Evolutionary conservation across 1,140 invertebrate species (phyloP).

Genomic region (Pogonus chalceus): DNA sequence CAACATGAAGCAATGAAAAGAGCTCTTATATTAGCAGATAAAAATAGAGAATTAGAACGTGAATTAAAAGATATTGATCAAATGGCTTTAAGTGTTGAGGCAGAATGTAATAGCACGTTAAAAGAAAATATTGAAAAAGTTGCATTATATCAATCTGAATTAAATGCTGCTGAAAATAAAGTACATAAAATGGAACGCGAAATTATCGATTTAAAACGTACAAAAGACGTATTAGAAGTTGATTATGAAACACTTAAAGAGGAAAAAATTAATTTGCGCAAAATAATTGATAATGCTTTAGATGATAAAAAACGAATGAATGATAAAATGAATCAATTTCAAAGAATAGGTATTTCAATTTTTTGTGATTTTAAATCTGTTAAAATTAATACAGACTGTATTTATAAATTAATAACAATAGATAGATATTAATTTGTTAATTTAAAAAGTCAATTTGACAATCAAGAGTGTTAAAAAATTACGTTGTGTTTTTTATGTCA

Average conservation of each 20-base stretch:
- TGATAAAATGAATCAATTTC: conserved; percentile 40
- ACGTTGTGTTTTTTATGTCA: too few species aligned
- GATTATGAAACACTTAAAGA: conserved; percentile 39
- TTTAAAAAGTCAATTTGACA: too few species aligned
- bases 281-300: conserved; percentile 45
- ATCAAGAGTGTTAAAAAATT: too few species aligned
- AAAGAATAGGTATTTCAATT: conserved; percentile 35
- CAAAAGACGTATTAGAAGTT: conserved; percentile 37
- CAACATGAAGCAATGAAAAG: conserved; percentile 64
- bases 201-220: conserved; percentile 35
- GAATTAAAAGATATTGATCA: conserved; percentile 55
- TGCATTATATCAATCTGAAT: conserved; percentile 36
- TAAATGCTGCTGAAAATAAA: conserved; percentile 37
- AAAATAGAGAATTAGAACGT: conserved; percentile 53
- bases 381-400: background rate
- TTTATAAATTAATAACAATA: background rate
- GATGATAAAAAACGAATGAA: conserved; percentile 47
- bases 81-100: conserved; percentile 55
- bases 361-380: conserved; percentile 4
- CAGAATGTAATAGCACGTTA: conserved; percentile 46
- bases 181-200: conserved; percentile 41
- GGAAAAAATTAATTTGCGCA: conserved; percentile 41
- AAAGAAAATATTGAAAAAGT: conserved; percentile 23
- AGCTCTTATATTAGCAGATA: conserved; percentile 54
- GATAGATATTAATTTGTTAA: background rate